phyloP scores from a whole-genome alignment of 2,797 vertebrate genomes.

The Micropoecilia bifurca region DNA sequence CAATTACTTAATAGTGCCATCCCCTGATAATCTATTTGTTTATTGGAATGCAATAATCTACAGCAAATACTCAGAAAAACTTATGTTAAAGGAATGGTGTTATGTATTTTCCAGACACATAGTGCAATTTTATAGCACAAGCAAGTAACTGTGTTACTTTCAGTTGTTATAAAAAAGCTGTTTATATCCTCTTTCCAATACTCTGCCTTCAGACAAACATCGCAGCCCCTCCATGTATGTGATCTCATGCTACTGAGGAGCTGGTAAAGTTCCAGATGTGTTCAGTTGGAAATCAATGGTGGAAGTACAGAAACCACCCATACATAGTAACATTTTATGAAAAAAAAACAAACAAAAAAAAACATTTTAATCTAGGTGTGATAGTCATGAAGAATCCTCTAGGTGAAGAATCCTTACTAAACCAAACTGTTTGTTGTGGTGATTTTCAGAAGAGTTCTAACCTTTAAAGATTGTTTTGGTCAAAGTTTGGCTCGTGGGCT shows the following conservation, averaged over 20 bases:
- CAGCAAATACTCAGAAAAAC: slow-evolving; percentile 1
- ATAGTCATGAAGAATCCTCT: background rate
- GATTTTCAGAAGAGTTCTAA: background rate
- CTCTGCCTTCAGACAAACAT: no score
- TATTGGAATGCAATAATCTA: background rate
- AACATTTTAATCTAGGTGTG: background rate
- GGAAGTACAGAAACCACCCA: background rate
- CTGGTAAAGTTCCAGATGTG: background rate
- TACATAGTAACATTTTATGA: background rate
- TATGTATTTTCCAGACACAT: no score
- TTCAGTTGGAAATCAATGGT: background rate
- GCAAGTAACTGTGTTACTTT: no score
- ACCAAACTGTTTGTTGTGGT: background rate
- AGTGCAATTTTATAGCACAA: no score
- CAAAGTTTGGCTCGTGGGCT: background rate
- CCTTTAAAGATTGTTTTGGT: background rate
- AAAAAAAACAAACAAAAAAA: no score
- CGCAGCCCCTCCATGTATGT: background rate
- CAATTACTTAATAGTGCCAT: background rate
- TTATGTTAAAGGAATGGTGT: background rate
- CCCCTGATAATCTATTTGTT: background rate
- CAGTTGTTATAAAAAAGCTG: no score
- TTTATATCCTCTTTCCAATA: no score
- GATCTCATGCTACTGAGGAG: background rate
- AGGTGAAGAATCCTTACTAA: no score